These are phyloP conservation scores for Drosophila simulans DNA, from an alignment of 1,140 invertebrate species.

Conservation along the genomic window DNA sequence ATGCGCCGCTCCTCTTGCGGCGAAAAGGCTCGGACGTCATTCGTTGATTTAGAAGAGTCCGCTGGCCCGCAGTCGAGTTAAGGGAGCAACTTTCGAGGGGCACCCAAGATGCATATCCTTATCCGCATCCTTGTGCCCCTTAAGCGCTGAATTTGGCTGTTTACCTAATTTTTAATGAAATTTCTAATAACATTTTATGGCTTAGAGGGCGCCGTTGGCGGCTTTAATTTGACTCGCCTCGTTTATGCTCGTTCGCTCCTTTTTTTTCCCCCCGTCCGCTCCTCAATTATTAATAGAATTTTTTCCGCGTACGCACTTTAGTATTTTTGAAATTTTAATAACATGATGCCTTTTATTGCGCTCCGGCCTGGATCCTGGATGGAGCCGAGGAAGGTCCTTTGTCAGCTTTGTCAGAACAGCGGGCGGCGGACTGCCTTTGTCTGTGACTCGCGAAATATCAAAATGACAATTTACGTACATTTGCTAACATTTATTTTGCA, in stretches of 20 bases:
- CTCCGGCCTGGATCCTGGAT: conserved; percentile 1
- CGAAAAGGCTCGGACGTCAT: conserved; percentile 40
- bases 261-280: not conserved
- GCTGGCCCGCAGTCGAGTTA: conserved; percentile 26
- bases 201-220: conserved; percentile 23
- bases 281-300: conserved; percentile 81
- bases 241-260: conserved; percentile 27
- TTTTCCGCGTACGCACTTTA: conserved; percentile 71
- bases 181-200: conserved; percentile 74
- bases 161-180: conserved; percentile 77
- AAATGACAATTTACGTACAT: conserved; percentile 80
- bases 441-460: conserved; percentile 71
- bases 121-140: not conserved
- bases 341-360: conserved; percentile 79
- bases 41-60: conserved; percentile 64
- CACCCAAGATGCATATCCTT: conserved; percentile 19
- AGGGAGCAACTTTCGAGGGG: conserved; percentile 49
- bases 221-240: conserved; percentile 65
- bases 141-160: conserved; percentile 18
- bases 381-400: conserved; percentile 7
- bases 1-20: conserved; percentile 22
- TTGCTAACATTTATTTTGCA: conserved; percentile 70
- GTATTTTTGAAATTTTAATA: conserved; percentile 83
- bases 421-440: conserved; percentile 41
- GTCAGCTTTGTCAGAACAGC: conserved; percentile 33